Evolutionary conservation across 1,140 invertebrate species (phyloP).

Genomic region (Monochamus saltuarius): DNA sequence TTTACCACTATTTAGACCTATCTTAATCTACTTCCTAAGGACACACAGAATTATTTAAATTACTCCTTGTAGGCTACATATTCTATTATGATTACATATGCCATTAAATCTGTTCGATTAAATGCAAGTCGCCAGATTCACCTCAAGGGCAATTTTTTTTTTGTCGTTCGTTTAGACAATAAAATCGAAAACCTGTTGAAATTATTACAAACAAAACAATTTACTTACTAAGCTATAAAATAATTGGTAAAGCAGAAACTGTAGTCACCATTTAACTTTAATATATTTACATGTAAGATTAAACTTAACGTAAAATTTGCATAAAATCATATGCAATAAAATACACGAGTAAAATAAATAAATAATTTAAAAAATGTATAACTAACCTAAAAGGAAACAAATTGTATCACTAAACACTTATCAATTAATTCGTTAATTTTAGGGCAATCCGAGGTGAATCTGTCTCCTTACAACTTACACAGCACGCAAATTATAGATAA

Average conservation of each 20-base stretch:
- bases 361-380: no score
- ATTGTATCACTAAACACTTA: neutral
- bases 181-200: no score
- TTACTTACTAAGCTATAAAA: constrained; percentile 8
- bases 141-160: neutral
- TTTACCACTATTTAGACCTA: constrained; percentile 35
- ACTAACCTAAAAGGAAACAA: neutral
- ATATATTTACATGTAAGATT: no score
- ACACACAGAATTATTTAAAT: constrained; percentile 42
- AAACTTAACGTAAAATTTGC: no score
- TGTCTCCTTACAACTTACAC: constrained; percentile 1
- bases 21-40: constrained; percentile 29
- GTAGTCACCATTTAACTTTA: no score
- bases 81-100: constrained; percentile 38
- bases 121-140: neutral
- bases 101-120: constrained; percentile 28
- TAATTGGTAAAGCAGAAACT: neutral
- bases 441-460: neutral
- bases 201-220: no score
- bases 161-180: constrained; percentile 15
- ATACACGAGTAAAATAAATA: no score
- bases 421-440: constrained; percentile 20
- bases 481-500: constrained; percentile 28
- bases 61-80: constrained; percentile 40
- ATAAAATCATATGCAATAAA: no score